These are phyloP conservation scores for Enteromius argenteus DNA, from an alignment of 2,797 vertebrate genomes.

Conservation along the genomic window DNA sequence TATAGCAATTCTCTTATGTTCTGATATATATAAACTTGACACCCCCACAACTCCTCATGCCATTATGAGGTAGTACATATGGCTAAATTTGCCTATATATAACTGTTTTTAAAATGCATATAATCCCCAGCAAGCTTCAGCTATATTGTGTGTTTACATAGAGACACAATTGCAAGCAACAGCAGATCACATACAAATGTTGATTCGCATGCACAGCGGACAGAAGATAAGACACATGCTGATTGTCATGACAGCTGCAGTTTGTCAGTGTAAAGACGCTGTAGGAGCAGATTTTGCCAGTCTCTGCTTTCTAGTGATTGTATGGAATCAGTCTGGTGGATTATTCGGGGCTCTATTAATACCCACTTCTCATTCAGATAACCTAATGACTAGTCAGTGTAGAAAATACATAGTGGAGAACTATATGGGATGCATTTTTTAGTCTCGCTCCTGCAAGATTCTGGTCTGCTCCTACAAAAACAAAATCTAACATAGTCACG, in stretches of 20 bases:
- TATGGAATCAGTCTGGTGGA: not conserved
- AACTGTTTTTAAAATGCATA: not conserved
- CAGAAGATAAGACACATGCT: slow-evolving; percentile 9
- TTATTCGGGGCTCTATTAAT: not conserved
- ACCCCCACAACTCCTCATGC: not conserved
- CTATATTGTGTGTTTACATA: not conserved
- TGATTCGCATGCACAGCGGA: not conserved
- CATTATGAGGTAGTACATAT: not conserved
- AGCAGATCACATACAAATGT: not conserved
- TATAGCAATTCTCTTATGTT: not conserved
- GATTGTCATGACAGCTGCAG: not conserved
- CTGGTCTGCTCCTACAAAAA: not conserved
- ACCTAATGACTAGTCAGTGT: not conserved
- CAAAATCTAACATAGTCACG: too few relatives aligned
- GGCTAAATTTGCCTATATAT: not conserved
- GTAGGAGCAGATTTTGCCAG: not conserved
- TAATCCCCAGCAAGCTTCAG: not conserved
- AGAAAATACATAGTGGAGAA: not conserved
- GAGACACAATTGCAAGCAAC: not conserved
- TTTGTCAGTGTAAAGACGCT: not conserved
- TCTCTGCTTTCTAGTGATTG: not conserved
- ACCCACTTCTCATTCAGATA: not conserved
- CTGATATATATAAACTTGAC: not conserved
- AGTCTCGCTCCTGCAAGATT: not conserved
- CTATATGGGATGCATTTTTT: not conserved